Evolutionary conservation across 2,113 vertebrate species (phyloP).

Genomic region (Balaeniceps rex): DNA sequence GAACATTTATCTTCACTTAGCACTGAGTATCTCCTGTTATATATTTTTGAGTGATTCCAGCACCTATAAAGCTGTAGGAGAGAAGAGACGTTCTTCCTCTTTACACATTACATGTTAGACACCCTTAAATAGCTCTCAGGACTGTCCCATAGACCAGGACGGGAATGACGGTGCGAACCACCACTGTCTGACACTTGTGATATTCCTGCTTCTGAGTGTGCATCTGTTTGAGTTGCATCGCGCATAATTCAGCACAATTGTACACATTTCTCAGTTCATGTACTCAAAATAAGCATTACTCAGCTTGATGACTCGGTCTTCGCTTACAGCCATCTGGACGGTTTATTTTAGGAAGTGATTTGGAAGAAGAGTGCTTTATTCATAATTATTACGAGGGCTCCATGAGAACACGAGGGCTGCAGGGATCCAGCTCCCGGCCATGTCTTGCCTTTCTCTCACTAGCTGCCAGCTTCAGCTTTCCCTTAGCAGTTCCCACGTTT

Average conservation of each 20-base stretch:
- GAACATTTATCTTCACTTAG: neutral
- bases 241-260: neutral
- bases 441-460: neutral
- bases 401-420: fast-evolving
- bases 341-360: slow-evolving; percentile 27
- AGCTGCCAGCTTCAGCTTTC: neutral
- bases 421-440: neutral
- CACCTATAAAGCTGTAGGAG: neutral
- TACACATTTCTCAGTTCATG: neutral
- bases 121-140: neutral
- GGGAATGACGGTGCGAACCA: neutral
- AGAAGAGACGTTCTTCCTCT: neutral
- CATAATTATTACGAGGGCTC: neutral
- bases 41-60: neutral
- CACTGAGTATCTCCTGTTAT: neutral
- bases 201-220: neutral
- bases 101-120: neutral
- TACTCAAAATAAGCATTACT: slow-evolving; percentile 23
- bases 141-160: neutral
- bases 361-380: slow-evolving; percentile 8
- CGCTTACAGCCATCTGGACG: slow-evolving; percentile 18
- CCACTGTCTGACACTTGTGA: neutral
- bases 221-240: neutral
- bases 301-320: slow-evolving; percentile 11
- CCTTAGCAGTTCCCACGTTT: neutral